phyloP scores from a whole-genome alignment of 2,113 vertebrate species.

The Prunella himalayana region DNA sequence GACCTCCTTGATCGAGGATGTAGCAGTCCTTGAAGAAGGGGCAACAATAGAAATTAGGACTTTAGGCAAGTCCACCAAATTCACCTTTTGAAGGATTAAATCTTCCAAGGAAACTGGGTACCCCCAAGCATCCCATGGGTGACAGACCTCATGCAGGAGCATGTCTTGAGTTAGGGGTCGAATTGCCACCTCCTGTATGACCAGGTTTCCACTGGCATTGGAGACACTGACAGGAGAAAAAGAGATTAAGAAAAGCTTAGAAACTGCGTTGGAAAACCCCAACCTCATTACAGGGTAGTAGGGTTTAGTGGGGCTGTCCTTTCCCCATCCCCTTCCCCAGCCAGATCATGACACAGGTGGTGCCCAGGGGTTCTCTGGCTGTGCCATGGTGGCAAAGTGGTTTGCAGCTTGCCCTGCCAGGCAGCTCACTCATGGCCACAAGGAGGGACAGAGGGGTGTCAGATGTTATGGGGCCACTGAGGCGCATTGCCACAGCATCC shows the following conservation, averaged over 20 bases:
- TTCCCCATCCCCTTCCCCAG: neutral
- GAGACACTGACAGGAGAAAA: slow-evolving; percentile 66
- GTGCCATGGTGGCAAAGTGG: neutral
- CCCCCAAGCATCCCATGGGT: neutral
- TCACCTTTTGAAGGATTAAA: neutral
- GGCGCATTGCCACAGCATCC: neutral
- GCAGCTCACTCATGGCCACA: neutral
- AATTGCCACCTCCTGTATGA: slow-evolving; percentile 80
- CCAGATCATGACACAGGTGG: neutral
- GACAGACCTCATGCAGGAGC: slow-evolving; percentile 75
- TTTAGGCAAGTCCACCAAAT: neutral
- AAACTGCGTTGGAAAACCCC: neutral
- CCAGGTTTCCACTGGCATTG: slow-evolving; percentile 74
- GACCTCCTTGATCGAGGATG: slow-evolving; percentile 84
- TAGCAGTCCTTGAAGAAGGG: slow-evolving; percentile 78
- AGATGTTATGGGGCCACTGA: neutral
- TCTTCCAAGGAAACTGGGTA: neutral
- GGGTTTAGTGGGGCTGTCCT: neutral
- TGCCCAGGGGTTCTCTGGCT: neutral
- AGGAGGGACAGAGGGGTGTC: neutral
- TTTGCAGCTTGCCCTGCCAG: neutral
- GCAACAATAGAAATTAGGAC: neutral
- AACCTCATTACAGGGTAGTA: too few species aligned
- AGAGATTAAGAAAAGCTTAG: neutral
- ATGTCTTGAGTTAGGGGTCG: slow-evolving; percentile 81